Percentiles rank a stretch among this genome's conserved stretches.
Conservation (phyloP, 2,797 vertebrate species). For the Buphagus erythrorhynchus region DNA sequence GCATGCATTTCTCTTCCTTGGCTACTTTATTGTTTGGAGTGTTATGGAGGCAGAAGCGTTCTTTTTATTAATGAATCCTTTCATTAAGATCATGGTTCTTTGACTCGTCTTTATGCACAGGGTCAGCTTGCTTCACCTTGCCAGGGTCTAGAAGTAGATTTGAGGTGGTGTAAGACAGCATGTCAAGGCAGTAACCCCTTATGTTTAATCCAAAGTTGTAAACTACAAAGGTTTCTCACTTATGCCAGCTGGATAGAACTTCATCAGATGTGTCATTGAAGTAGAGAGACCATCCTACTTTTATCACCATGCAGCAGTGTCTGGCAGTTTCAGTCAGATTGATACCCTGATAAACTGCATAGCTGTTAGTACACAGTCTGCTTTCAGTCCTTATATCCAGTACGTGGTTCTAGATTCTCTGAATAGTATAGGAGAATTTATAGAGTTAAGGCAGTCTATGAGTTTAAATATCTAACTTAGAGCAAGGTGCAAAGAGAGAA, state of each 20-base stretch:
- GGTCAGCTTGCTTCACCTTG: not conserved
- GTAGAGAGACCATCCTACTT: not conserved
- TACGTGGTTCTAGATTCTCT: not conserved
- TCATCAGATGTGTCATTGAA: not conserved
- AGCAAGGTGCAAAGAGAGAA: not conserved
- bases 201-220: not conserved
- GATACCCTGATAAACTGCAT: accelerated
- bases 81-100: not conserved
- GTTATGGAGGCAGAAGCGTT: not conserved
- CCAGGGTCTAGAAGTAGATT: not conserved
- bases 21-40: not conserved
- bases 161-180: not conserved
- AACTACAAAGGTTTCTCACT: accelerated
- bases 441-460: not conserved
- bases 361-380: not conserved
- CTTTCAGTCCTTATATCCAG: not conserved
- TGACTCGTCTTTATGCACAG: accelerated
- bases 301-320: not conserved
- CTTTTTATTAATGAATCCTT: not conserved
- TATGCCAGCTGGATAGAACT: accelerated
- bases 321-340: not conserved
- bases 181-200: not conserved
- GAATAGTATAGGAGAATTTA: not conserved
- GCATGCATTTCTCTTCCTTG: accelerated
- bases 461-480: not conserved